phyloP scores from a whole-genome alignment of 2,113 vertebrate species.

The Coturnix japonica region DNA sequence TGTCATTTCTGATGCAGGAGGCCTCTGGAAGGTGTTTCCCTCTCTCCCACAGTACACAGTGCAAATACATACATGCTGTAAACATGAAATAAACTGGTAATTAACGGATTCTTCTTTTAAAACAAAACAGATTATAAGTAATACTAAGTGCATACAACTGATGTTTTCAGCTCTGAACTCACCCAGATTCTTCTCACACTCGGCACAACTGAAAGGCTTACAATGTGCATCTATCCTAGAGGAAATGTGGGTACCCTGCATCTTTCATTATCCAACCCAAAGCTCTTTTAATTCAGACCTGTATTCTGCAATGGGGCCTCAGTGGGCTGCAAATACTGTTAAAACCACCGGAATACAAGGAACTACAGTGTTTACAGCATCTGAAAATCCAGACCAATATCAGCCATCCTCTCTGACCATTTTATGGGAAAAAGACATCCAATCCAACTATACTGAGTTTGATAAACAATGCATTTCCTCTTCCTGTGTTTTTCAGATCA shows the following conservation, averaged over 20 bases:
- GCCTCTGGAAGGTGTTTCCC: background rate
- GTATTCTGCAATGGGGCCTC: background rate
- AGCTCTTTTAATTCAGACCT: background rate
- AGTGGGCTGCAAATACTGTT: background rate
- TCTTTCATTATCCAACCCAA: background rate
- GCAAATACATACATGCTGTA: background rate
- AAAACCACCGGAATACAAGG: background rate
- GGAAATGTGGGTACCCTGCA: background rate
- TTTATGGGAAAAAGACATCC: background rate
- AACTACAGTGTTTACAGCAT: background rate
- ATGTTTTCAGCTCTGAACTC: background rate
- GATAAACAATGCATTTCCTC: conserved; percentile 63
- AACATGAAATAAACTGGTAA: background rate
- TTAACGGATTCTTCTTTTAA: background rate
- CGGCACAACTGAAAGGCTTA: background rate
- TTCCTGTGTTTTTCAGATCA: conserved; percentile 47
- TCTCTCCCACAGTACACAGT: background rate
- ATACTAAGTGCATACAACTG: background rate
- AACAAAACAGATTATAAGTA: background rate
- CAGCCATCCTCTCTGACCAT: background rate
- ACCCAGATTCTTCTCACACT: background rate
- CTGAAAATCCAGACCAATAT: background rate
- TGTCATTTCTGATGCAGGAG: background rate
- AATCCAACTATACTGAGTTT: conserved; percentile 32
- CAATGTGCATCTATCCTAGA: background rate